These are phyloP conservation scores for Cromileptes altivelis DNA, from an alignment of 2,113 vertebrate species.

Conservation along the genomic window DNA sequence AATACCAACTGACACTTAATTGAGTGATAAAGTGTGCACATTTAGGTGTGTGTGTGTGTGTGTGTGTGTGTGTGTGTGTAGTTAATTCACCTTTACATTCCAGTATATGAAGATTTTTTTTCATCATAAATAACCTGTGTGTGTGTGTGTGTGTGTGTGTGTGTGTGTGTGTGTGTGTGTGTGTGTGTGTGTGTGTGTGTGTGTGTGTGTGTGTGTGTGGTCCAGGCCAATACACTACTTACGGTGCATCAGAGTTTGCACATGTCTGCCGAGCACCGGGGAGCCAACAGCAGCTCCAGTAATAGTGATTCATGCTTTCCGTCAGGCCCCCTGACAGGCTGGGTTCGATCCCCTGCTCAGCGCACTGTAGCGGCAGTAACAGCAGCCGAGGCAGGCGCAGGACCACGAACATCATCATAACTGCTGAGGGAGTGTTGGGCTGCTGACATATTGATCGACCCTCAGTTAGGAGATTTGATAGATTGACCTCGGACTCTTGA, in stretches of 20 bases:
- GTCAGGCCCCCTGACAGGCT: constrained; percentile 85
- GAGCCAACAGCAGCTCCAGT: constrained; percentile 78
- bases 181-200: constrained; percentile 16
- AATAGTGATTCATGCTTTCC: constrained; percentile 89
- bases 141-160: constrained; percentile 11
- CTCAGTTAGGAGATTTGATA: constrained; percentile 84
- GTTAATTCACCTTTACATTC: constrained; percentile 39
- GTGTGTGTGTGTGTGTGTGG: constrained; percentile 15
- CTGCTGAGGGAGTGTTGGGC: constrained; percentile 82
- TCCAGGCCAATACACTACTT: constrained; percentile 32
- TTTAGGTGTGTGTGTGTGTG: constrained; percentile 35
- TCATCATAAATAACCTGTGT: constrained; percentile 5
- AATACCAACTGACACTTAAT: constrained; percentile 83
- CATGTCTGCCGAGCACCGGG: constrained; percentile 60
- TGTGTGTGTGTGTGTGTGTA: constrained; percentile 3
- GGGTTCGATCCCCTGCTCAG: constrained; percentile 88
- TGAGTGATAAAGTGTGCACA: constrained; percentile 72
- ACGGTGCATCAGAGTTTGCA: constrained; percentile 60
- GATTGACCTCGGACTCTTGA: constrained; percentile 79
- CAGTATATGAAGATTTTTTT: constrained; percentile 14
- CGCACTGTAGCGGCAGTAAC: constrained; percentile 82
- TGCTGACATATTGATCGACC: constrained; percentile 84
- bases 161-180: constrained; percentile 11
- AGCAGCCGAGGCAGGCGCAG: constrained; percentile 65
- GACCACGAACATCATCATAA: constrained; percentile 87